These are phyloP conservation scores for Yponomeuta cagnagella DNA, from an alignment of 2,888 invertebrate genomes.

Conservation along the genomic window DNA sequence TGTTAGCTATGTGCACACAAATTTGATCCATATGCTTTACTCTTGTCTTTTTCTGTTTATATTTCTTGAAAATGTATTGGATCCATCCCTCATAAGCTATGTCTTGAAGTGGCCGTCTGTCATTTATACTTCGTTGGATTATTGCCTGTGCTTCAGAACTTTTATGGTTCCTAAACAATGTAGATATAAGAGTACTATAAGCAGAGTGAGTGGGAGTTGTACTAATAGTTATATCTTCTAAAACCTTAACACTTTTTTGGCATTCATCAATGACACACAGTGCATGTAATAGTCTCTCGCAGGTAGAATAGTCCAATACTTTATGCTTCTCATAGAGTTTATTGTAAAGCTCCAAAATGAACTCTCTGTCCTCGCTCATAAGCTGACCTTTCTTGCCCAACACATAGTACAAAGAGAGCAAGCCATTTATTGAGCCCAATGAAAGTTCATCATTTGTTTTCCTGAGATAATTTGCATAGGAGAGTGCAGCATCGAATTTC, in stretches of 20 bases:
- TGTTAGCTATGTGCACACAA: conserved; percentile 69
- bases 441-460: conserved; percentile 63
- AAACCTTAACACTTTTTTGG: conserved; percentile 75
- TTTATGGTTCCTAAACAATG: conserved; percentile 77
- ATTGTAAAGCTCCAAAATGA: conserved; percentile 71
- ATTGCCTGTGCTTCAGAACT: conserved; percentile 76
- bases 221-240: conserved; percentile 75
- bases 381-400: conserved; percentile 40
- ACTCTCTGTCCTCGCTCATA: conserved; percentile 59
- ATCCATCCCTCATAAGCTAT: conserved; percentile 73
- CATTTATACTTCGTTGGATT: conserved; percentile 70
- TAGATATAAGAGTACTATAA: conserved; percentile 71
- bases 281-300: conserved; percentile 77
- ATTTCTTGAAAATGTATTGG: conserved; percentile 54
- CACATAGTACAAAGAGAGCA: conserved; percentile 72
- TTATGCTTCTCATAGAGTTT: conserved; percentile 69
- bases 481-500: conserved; percentile 68
- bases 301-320: conserved; percentile 75
- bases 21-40: conserved; percentile 72
- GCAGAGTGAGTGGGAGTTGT: conserved; percentile 57
- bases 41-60: conserved; percentile 45
- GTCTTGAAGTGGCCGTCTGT: conserved; percentile 56
- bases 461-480: conserved; percentile 75
- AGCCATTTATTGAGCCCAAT: conserved; percentile 74
- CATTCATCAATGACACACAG: conserved; percentile 79